Base-by-base conservation (phyloP, 1,140 invertebrate genomes). In the Aethina tumida region DNA sequence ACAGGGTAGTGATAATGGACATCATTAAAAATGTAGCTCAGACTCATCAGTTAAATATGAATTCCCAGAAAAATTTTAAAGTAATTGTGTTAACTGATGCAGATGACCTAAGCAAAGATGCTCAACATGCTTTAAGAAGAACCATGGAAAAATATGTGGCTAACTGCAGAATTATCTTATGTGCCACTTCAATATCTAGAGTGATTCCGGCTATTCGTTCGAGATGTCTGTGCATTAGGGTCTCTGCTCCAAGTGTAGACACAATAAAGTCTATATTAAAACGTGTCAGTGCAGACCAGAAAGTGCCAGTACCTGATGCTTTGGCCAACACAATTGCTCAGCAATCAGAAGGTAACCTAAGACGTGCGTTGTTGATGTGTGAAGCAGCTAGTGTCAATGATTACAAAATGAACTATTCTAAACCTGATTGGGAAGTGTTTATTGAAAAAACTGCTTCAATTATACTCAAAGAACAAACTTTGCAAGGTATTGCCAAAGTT, bases 111-210 rank as follows among this genome's bases (percentile, higher is more conserved):
- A 91, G 91, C 1, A 93, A 89, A 61, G 95, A 98, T 70, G 97
- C 97, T 1, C 97, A 99, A 60, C 94, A 99, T 65, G 95, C 93
- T 0, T 64, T 99, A 25, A 76, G 97, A 49, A 70, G 97, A 40
- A 99, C 97, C 1, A 99, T 99, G 96, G 97, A 99, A 64, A 99
- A 99, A 56, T 99, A 99, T 63, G 84, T 96, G 41, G 68, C 78
- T 9, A 95, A 92, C 5, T 99, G 97, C 65, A 77, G 97, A 17
- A 65, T 99, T 0, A 95, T 99, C 56, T 68, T 99, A 1, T 91
- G 89, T 53, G 87, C 91, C 5, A 95, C 96, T 60, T 96, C 92
- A 4, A 93, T 84, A 14, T 97, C 91, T 21, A 74, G 86, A 53
- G 89, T 99, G 1, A 92, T 96, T 52, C 91, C 92, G 9, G 93